Evolutionary conservation across 2,113 vertebrate genomes (phyloP), one percentile per base, ranked within the genome.

Genomic region (Brachyistius frenatus): DNA sequence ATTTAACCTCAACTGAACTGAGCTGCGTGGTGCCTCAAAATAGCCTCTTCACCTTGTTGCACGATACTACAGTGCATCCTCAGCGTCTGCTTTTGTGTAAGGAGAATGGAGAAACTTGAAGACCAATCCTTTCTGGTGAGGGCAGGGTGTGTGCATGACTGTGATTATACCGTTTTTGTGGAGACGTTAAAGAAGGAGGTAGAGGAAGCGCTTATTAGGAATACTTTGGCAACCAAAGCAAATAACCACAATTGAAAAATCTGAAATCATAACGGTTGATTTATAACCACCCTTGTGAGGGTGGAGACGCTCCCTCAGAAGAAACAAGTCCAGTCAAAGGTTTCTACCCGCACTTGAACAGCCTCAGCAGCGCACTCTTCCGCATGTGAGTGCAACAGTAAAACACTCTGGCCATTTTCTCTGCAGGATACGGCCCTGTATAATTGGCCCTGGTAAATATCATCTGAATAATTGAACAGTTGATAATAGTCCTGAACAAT

Each of bases 381-480:
- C 44, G 85, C 83, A 71, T 70, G 56, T 84, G 77, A 91, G 82
- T 90, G 90, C 88, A 85, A 79, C 85, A 84, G 90, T 94, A 92
- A 93, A 93, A 92, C 89, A 90, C 90, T 89, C 77, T 72, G 61
- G 86, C 89, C 89, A 89, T 92, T 92, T 94, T 94, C 92, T 91
- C 90, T 88, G 89, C 90, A 88, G 91, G 92, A 94, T 91, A 61
- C 77, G 47, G 87, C 89, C 93, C 87, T 84, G 84, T 93, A 90
- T 90, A 94, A 93, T 92, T 91, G 88, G 89, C 91, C 81, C 91
- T 91, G 91, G 94, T 95, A 95, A 95, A 95, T 92, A 94, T 90
- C 90, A 86, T 83, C 81, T 95, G 88, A 95, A 95, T 95, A 92
- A 95, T 95, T 95, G 88, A 95, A 93, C 85, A 91, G 85, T 64